Conservation (phyloP, 1,140 invertebrate species). For the Pomacea maculata region DNA sequence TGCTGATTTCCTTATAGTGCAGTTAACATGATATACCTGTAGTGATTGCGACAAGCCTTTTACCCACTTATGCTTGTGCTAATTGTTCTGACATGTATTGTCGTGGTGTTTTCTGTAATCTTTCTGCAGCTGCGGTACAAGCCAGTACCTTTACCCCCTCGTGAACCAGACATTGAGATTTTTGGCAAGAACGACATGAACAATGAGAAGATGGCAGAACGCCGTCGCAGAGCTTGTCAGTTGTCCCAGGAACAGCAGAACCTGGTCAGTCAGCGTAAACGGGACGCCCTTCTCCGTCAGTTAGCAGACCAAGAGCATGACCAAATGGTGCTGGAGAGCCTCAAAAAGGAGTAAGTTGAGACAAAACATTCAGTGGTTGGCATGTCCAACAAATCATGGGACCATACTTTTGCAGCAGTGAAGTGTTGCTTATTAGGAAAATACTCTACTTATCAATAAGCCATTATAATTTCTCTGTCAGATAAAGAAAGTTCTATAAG, state of each 20-base stretch:
- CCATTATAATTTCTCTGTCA: too few relatives aligned
- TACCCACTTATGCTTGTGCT: too few relatives aligned
- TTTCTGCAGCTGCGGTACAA: constrained; percentile 58
- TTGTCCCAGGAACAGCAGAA: constrained; percentile 61
- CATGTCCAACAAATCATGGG: too few relatives aligned
- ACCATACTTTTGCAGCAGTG: too few relatives aligned
- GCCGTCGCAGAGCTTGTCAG: constrained; percentile 50
- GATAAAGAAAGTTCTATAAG: too few relatives aligned
- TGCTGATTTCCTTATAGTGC: too few relatives aligned
- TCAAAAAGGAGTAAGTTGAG: constrained; percentile 58
- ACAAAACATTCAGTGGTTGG: too few relatives aligned
- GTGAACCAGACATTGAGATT: constrained; percentile 57
- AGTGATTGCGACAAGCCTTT: too few relatives aligned
- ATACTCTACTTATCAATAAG: too few relatives aligned
- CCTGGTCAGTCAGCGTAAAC: constrained; percentile 59
- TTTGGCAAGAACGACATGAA: constrained; percentile 65
- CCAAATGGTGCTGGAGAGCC: constrained; percentile 54
- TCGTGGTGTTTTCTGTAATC: not conserved
- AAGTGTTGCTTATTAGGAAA: too few relatives aligned
- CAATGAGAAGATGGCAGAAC: constrained; percentile 62
- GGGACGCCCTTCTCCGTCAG: constrained; percentile 59
- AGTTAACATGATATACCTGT: too few relatives aligned
- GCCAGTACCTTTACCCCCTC: constrained; percentile 58
- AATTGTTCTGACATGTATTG: too few relatives aligned
- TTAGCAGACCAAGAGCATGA: constrained; percentile 61